Evolutionary conservation across 2,113 vertebrate genomes (phyloP).

Genomic region (Poeciliopsis retropinna): DNA sequence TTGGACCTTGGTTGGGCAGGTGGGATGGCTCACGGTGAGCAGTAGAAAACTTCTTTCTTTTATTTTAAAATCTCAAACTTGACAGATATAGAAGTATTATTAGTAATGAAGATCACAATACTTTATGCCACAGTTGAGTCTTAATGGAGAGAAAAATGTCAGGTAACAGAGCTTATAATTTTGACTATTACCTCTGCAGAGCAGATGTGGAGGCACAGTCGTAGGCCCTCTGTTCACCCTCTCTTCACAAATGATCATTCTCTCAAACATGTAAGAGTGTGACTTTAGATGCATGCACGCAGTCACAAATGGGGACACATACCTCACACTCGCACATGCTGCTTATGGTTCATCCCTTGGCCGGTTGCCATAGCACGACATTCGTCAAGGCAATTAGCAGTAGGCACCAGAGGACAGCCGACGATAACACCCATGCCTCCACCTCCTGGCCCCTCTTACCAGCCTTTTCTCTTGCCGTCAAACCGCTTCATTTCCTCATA

Average conservation of each 20-base stretch:
- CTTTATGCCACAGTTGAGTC: conserved; percentile 30
- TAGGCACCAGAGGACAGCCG: conserved; percentile 50
- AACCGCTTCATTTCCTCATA: conserved; percentile 1
- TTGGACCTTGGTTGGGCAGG: too few relatives aligned
- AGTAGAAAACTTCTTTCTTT: too few relatives aligned
- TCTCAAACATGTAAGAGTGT: conserved; percentile 1
- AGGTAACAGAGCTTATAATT: conserved; percentile 53
- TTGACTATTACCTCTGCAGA: conserved; percentile 52
- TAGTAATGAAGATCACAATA: conserved; percentile 40
- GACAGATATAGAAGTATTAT: neutral
- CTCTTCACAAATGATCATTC: conserved; percentile 14
- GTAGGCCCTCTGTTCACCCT: conserved; percentile 27
- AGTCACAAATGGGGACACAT: neutral
- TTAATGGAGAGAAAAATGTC: conserved; percentile 41
- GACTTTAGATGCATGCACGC: neutral
- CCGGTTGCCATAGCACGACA: conserved; percentile 68
- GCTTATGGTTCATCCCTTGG: conserved; percentile 67
- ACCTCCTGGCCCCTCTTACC: conserved; percentile 22
- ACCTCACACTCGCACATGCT: conserved; percentile 20
- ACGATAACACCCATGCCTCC: conserved; percentile 51
- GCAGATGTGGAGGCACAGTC: conserved; percentile 49
- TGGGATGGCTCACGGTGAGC: too few relatives aligned
- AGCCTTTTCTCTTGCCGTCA: conserved; percentile 1
- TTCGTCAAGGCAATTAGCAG: conserved; percentile 77
- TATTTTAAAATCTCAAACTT: too few relatives aligned